Evolutionary conservation across 64 coral and sea anemone species (phyloP), one percentile per base, ranked within the genome.

Genomic region (Montipora capricornis): DNA sequence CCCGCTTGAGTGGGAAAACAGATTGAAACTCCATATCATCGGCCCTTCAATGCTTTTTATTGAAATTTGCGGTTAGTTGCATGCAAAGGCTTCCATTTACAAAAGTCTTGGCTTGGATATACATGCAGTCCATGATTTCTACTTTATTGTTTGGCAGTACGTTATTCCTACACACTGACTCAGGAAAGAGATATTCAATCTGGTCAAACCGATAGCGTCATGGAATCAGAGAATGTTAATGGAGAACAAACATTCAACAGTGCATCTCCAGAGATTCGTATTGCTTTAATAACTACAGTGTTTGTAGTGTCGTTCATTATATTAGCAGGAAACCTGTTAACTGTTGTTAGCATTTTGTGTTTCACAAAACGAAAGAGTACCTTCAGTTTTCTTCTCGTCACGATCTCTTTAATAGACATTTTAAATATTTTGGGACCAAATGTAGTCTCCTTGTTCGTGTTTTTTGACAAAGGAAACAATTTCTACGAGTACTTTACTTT

Each of bases 301-400:
- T 73, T 20, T 67, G 82, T 71, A 4, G 20, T 49, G 20, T 86
- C 82, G 14, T 47, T 71, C 5, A 22, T 70, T 4, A 86, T 71
- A 8, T 29, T 86, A 3, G 66, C 47, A 20, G 82, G 44, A 70
- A 86, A 86, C 46, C 46, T 71, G 82, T 86, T 86, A 22, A 71
- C 82, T 20, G 68, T 86, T 19, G 17, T 86, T 46, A 86, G 66
- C 66, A 22, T 86, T 5, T 71, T 86, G 6, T 17, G 17, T 4
- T 86, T 86, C 64, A 71, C 66, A 44, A 48, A 50, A 71, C 16
- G 66, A 51, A 86, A 51, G 17, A 86, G 24, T 19, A 71, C 82
- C 7, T 73, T 24, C 16, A 71, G 16, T 49, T 22, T 86, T 1
- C 62, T 86, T 3, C 22, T 22, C 22, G 22, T 22, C 22, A 22